These are phyloP conservation scores for Antennarius maculatus DNA, from an alignment of 2,797 vertebrate species.

Conservation along the genomic window DNA sequence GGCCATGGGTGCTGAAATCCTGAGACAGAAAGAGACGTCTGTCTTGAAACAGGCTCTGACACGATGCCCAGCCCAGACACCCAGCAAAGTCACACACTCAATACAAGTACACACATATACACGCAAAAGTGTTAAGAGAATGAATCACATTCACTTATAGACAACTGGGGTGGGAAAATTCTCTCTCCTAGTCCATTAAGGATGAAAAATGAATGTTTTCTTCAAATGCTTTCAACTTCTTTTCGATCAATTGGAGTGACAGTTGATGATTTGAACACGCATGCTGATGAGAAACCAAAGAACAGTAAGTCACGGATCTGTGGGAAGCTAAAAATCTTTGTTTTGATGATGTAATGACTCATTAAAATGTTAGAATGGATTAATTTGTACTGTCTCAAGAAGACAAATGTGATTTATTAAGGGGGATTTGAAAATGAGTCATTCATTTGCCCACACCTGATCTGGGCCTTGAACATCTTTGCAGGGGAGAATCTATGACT, in stretches of 20 bases:
- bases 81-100: conserved; percentile 20
- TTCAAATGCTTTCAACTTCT: not conserved
- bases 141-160: conserved; percentile 28
- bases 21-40: conserved; percentile 25
- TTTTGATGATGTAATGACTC: not conserved
- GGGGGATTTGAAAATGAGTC: no score
- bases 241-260: not conserved
- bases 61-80: conserved; percentile 42
- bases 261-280: conserved; percentile 1
- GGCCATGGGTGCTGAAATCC: conserved; percentile 2
- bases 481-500: not conserved
- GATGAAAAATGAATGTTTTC: not conserved
- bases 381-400: no score
- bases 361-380: no score
- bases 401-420: no score
- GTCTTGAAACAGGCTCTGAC: conserved; percentile 58
- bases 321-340: not conserved
- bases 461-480: no score
- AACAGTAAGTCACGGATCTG: not conserved
- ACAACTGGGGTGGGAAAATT: conserved; percentile 29
- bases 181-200: not conserved
- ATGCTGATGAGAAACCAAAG: not conserved
- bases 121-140: conserved; percentile 13
- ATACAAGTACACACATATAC: not conserved
- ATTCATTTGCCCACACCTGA: no score